Base-by-base conservation (phyloP, 1,140 invertebrate species). In the Caenorhabditis tropicalis region DNA sequence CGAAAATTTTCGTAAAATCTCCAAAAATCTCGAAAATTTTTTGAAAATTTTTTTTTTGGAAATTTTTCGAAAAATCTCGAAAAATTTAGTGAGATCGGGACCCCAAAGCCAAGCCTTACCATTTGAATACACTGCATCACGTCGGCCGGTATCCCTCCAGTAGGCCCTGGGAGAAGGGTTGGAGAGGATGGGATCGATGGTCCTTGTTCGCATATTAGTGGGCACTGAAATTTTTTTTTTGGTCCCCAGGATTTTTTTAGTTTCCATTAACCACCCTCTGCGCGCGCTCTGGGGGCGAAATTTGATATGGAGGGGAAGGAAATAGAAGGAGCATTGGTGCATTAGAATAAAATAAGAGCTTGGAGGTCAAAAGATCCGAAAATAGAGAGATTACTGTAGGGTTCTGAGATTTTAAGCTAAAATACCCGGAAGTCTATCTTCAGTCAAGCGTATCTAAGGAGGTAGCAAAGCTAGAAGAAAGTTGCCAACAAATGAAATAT, bases 151-250 rank as follows among this genome's bases (percentile, higher is more conserved):
- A 92, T 94, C 95, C 86, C 88, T 96, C 98, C 91, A 91, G 98
- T 56, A 92, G 98, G 43, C 94, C 94, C 91, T 97, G 96, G 56
- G 95, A 98, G n/a, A 0, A 43, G 33, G 21, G 90, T 98, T 96
- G 93, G 95, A 96, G 89, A 96, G 97, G 92, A 97, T 96, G 21
- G 95, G 96, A 93, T 96, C 96, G 36, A 97, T 95, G 21, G 99
- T 96, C 97, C 97, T 98, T 93, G 95, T 95, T 85, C 98, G 98
- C 87, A 98, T 97, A 93, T 95, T 96, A 94, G 94, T 94, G 56
- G 94, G 93, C 51, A 43, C 86, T 87, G 53, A 93, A 97, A 33
- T 94, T 24, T 0, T 10, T 5, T 58, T 29, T 29, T 58, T 58
- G 21, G 21, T 29, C 27, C 21, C 53, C 24, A 3, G 1, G 48